These are phyloP conservation scores for Lymantria dispar DNA, from an alignment of 2,888 invertebrate genomes.

Conservation along the genomic window DNA sequence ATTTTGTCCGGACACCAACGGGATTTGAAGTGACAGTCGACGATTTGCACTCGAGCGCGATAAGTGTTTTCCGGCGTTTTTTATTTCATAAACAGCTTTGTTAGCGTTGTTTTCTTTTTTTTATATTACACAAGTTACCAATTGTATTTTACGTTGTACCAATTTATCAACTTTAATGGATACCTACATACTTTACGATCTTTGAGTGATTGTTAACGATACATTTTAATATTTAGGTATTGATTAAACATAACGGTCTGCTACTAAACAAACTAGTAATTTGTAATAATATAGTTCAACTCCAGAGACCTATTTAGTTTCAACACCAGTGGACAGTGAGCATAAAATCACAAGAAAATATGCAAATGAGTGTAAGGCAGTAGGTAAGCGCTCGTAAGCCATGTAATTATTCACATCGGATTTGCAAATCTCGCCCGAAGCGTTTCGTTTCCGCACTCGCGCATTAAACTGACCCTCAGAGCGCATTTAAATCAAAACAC, in stretches of 20 bases:
- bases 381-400: constrained; percentile 81
- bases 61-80: constrained; percentile 78
- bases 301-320: constrained; percentile 42
- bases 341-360: constrained; percentile 79
- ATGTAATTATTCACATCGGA: constrained; percentile 81
- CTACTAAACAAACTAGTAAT: too few species aligned
- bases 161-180: constrained; percentile 7
- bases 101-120: constrained; percentile 61
- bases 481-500: constrained; percentile 79
- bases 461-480: constrained; percentile 78
- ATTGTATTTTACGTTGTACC: constrained; percentile 12
- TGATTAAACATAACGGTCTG: too few species aligned
- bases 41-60: constrained; percentile 79
- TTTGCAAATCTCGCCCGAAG: constrained; percentile 77
- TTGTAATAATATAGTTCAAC: neutral
- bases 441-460: constrained; percentile 70
- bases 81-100: constrained; percentile 69
- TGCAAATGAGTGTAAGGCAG: constrained; percentile 80
- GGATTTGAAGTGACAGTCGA: constrained; percentile 79
- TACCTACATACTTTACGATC: too few species aligned
- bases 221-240: too few species aligned
- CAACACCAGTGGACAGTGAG: constrained; percentile 47
- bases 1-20: constrained; percentile 62
- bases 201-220: too few species aligned
- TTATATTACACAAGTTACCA: constrained; percentile 39